phyloP scores from a whole-genome alignment of 2,888 invertebrate species.

The Andrena minutula region DNA sequence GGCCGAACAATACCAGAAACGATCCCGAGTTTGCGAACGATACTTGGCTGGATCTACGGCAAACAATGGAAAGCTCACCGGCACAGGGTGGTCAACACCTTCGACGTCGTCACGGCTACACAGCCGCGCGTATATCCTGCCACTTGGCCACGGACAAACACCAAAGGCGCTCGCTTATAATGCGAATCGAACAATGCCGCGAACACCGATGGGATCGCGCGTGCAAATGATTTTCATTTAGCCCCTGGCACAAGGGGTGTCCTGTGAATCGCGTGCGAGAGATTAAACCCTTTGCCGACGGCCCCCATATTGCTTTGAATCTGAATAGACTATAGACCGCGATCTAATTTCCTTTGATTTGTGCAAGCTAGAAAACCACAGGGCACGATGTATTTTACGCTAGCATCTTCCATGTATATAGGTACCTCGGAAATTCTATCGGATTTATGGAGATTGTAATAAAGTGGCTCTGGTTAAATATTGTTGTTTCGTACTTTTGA shows the following conservation, averaged over 20 bases:
- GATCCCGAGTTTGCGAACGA: slow-evolving; percentile 55
- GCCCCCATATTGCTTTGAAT: neutral
- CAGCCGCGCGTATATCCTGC: neutral
- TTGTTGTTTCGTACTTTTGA: too few relatives aligned
- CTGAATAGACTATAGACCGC: slow-evolving; percentile 2
- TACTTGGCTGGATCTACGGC: slow-evolving; percentile 31
- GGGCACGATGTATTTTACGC: too few relatives aligned
- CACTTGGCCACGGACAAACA: slow-evolving; percentile 34
- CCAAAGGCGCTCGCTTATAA: slow-evolving; percentile 42
- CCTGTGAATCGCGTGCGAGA: neutral
- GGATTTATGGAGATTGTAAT: too few relatives aligned
- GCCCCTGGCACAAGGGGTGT: slow-evolving; percentile 5
- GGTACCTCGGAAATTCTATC: too few relatives aligned
- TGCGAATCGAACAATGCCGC: slow-evolving; percentile 23
- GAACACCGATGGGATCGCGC: slow-evolving; percentile 18
- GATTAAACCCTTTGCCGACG: slow-evolving; percentile 1
- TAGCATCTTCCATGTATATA: too few relatives aligned
- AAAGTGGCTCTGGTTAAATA: too few relatives aligned
- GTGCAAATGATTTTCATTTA: slow-evolving; percentile 21
- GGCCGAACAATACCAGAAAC: slow-evolving; percentile 43
- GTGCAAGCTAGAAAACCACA: too few relatives aligned
- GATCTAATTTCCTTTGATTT: neutral
- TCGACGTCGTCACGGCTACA: slow-evolving; percentile 20
- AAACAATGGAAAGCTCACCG: slow-evolving; percentile 35
- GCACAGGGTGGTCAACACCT: slow-evolving; percentile 34